Percentiles rank a stretch among this genome's conserved stretches.
Conservation (phyloP, 2,113 vertebrate genomes). For the Entomyzon cyanotis region DNA sequence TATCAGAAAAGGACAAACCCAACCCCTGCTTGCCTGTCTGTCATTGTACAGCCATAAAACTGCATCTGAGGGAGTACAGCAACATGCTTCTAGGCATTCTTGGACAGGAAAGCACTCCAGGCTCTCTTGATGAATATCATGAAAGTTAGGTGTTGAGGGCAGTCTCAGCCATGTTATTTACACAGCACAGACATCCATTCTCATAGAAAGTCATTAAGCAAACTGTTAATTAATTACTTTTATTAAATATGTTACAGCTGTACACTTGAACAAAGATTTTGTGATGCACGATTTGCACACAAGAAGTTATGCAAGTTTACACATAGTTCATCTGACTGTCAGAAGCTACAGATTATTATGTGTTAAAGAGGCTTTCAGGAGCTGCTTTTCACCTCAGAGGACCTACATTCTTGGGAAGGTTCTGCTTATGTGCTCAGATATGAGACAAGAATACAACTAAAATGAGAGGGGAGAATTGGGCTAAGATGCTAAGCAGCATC, state of each 20-base stretch:
- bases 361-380: background rate
- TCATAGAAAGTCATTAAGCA: background rate
- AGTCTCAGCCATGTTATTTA: background rate
- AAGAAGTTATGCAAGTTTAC: background rate
- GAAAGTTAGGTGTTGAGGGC: background rate
- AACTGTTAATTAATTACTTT: background rate
- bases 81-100: background rate
- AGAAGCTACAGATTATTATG: background rate
- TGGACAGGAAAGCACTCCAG: background rate
- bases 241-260: background rate
- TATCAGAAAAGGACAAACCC: background rate
- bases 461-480: background rate
- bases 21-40: background rate
- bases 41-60: background rate
- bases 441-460: background rate
- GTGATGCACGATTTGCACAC: background rate
- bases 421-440: background rate
- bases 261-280: background rate
- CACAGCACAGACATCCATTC: background rate
- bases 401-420: background rate
- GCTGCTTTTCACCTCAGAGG: background rate
- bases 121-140: background rate
- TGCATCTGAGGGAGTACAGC: background rate
- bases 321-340: background rate
- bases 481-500: background rate